Percentiles rank a stretch among this genome's conserved stretches.
These are phyloP conservation scores for Pachycephus smyrnensis DNA, from an alignment of 2,888 invertebrate genomes.

Conservation along the genomic window DNA sequence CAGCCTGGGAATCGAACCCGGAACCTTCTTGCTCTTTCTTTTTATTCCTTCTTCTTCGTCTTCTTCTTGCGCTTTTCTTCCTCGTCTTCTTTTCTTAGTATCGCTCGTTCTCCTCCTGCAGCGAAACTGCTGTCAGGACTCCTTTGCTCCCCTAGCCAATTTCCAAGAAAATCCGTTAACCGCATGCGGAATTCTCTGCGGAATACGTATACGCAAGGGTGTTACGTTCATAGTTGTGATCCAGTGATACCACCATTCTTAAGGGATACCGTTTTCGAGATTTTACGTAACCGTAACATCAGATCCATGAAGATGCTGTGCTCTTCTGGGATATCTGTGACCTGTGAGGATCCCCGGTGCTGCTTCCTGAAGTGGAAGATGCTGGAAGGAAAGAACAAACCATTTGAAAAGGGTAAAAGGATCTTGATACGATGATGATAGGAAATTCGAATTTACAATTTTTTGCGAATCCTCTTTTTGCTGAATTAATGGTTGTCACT, in stretches of 20 bases:
- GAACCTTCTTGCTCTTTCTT: conserved; percentile 34
- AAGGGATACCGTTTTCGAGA: background rate
- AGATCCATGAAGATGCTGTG: background rate
- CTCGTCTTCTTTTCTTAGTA: background rate
- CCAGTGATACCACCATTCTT: background rate
- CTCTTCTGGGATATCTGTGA: background rate
- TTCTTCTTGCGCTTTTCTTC: conserved; percentile 11
- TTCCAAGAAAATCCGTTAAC: conserved; percentile 38
- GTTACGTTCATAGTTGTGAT: background rate
- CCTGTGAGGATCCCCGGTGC: background rate
- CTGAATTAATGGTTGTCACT: background rate
- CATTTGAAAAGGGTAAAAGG: background rate
- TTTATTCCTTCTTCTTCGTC: conserved; percentile 24
- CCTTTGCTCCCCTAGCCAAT: conserved; percentile 35
- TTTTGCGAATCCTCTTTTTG: background rate
- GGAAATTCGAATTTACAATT: background rate
- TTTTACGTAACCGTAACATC: background rate
- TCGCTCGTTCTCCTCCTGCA: conserved; percentile 1
- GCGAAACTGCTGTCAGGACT: conserved; percentile 30
- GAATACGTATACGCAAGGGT: background rate
- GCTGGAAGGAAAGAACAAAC: background rate
- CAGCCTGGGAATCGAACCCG: conserved; percentile 56
- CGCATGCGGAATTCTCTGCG: conserved; percentile 35
- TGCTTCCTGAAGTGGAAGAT: background rate
- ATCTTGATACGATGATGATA: background rate